A percentile compares a stretch with the other conserved stretches of the same genome.
Evolutionary conservation across 2,888 invertebrate genomes (phyloP).

Genomic region (Drosophila siamana): DNA sequence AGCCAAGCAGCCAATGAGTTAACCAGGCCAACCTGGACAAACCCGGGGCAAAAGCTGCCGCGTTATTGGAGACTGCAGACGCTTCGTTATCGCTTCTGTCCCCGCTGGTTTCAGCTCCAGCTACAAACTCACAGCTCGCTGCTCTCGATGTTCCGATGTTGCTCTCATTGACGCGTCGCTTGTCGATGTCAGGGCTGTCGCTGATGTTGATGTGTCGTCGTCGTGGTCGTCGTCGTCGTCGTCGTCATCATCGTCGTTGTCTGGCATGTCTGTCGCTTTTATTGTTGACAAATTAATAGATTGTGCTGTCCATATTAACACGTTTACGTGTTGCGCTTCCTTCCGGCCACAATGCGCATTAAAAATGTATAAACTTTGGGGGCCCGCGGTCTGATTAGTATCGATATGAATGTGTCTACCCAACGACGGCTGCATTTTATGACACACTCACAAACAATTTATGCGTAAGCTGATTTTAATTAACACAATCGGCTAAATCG

Average conservation of each 20-base stretch:
- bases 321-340: slow-evolving; percentile 81
- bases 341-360: slow-evolving; percentile 72
- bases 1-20: slow-evolving; percentile 12
- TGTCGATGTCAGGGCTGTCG: slow-evolving; percentile 31
- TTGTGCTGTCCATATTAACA: slow-evolving; percentile 83
- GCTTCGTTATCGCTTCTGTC: slow-evolving; percentile 46
- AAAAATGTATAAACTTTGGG: slow-evolving; percentile 66
- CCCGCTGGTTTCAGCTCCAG: slow-evolving; percentile 9
- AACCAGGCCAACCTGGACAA: slow-evolving; percentile 14
- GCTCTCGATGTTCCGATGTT: slow-evolving; percentile 19
- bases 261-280: slow-evolving; percentile 60
- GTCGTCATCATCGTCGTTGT: too few relatives aligned
- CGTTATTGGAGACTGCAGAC: slow-evolving; percentile 30
- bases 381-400: slow-evolving; percentile 72
- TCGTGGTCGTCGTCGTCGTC: too few relatives aligned
- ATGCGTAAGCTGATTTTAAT: slow-evolving; percentile 67
- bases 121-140: too few relatives aligned
- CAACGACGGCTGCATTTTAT: slow-evolving; percentile 63
- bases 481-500: slow-evolving; percentile 53
- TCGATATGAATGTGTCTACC: slow-evolving; percentile 48
- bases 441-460: slow-evolving; percentile 55
- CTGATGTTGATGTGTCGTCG: slow-evolving; percentile 31
- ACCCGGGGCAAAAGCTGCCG: slow-evolving; percentile 33
- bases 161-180: slow-evolving; percentile 59
- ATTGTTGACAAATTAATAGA: slow-evolving; percentile 84